Base-by-base conservation (phyloP, 2,888 invertebrate genomes). In the Himalopsyche tibetana region DNA sequence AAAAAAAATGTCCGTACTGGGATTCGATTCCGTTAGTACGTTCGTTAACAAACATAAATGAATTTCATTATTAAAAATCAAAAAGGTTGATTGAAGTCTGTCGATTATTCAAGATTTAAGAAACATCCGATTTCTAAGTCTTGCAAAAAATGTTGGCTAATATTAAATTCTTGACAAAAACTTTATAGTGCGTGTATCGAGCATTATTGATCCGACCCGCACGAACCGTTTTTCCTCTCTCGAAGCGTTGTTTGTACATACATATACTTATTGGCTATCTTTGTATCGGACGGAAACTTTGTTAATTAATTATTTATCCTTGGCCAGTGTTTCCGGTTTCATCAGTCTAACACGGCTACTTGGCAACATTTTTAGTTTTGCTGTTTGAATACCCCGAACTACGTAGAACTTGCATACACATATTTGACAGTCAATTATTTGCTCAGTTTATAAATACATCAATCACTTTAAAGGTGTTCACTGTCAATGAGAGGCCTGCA, bases 261-360 rank as follows among this genome's bases (percentile, higher is more conserved):
- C 63, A 19, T 19, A n/a, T 19, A 63, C 63, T 36, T 15, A 36
- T 28, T 74, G 36, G 28, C 12, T 38, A 12, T 36, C 28, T 28
- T 74, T 74, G 36, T 74, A 15, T 36, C 15, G 74, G 36, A 74
- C 74, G 36, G 9, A 74, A 74, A 74, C 74, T 74, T 74, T 38
- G 38, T 74, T 74, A 38, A 74, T 38, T 74, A 74, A 74, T 74
- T 74, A 38, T 38, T 74, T 74, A 74, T 74, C 36, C 51, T 74
- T 15, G 12, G 74, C 36, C 9, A 15, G 9, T 15, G 74, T 74
- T 36, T 74, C 74, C 74, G 74, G 19, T 36, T 15, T 74, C 74
- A 74, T 38, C 36, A 12, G 15, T 36, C 36, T 15, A 15, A 38
- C 5, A 74, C 9, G 74, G 15, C 11, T 74, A 74, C 36, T 38